Evolutionary conservation across 1,140 invertebrate genomes (phyloP), one percentile per base, ranked within the genome.

Genomic region (Schlechtendalia chinensis): DNA sequence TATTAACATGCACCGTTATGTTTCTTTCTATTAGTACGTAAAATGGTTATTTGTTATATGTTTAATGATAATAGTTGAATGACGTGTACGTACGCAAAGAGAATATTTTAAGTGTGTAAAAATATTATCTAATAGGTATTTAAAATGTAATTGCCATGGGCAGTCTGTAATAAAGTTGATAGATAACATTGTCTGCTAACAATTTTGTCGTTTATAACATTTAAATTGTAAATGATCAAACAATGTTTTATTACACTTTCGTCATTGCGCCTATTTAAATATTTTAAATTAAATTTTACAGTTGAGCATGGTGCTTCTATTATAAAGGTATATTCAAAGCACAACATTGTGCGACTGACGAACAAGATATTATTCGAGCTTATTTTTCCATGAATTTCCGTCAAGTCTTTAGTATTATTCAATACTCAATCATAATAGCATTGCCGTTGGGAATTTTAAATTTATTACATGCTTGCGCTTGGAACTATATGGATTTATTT

Each of bases 401-500:
- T 3, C 83, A 88, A 85, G 84, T 88, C 53, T 88, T 88, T 80
- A 82, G 84, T 0, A 83, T 82, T 56, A 83, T 83, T 0, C 50
- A 83, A 6, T 88, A 86, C 82, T 83, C 83, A 22, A 56, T 86
- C 0, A 86, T 86, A 85, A 87, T 86, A 81, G 88, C 86, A 45
- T 79, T 87, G 27, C 5, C 86, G 19, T 84, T 89, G 53, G 87
- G 89, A 84, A 85, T 88, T 58, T 83, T 89, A 12, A 89, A 90
- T 79, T 84, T 90, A 22, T 86, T 90, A 32, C 87, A 88, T 54
- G 89, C 88, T 0, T 90, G 90, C 77, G 87, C 88, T 5, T 92
- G 90, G 89, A 92, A 91, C 82, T 91, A 91, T 59, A 89, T 91
- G 84, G 91, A 93, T 83, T 84, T 91, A 12, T 90, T 92, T 82